phyloP scores from a whole-genome alignment of 1,140 invertebrate species.

The Drosophila navojoa region DNA sequence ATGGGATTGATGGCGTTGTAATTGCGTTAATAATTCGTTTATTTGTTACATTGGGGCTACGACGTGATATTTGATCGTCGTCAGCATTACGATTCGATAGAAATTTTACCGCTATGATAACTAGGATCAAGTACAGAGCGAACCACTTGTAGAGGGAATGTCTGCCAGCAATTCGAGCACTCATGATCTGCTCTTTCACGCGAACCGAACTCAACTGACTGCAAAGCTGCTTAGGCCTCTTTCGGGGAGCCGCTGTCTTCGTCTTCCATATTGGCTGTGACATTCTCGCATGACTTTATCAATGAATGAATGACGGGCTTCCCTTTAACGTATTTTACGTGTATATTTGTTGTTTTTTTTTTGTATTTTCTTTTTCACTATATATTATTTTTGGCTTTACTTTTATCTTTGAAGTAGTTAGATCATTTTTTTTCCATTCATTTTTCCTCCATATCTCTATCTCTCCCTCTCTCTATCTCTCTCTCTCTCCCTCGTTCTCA shows the following conservation, averaged over 20 bases:
- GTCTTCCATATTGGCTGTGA: neutral
- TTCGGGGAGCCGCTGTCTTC: neutral
- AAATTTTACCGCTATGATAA: neutral
- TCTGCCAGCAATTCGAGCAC: neutral
- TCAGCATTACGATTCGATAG: neutral
- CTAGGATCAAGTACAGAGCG: neutral
- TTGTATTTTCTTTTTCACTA: neutral
- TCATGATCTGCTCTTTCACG: neutral
- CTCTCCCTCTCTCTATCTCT: too few species aligned
- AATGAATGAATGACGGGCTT: neutral
- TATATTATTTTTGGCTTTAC: too few species aligned
- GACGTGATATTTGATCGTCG: too few species aligned
- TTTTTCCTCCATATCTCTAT: too few species aligned
- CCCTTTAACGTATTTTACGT: too few species aligned
- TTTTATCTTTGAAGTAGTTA: too few species aligned
- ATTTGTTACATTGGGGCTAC: neutral
- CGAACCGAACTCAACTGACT: constrained; percentile 19
- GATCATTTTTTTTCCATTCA: too few species aligned
- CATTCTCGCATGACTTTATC: constrained; percentile 2
- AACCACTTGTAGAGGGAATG: constrained; percentile 8
- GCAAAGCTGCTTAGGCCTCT: neutral
- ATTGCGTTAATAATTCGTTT: neutral
- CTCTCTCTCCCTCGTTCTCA: too few species aligned
- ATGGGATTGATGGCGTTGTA: neutral
- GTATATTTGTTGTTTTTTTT: neutral